phyloP scores from a whole-genome alignment of 2,888 invertebrate genomes.

The Lymantria monacha region DNA sequence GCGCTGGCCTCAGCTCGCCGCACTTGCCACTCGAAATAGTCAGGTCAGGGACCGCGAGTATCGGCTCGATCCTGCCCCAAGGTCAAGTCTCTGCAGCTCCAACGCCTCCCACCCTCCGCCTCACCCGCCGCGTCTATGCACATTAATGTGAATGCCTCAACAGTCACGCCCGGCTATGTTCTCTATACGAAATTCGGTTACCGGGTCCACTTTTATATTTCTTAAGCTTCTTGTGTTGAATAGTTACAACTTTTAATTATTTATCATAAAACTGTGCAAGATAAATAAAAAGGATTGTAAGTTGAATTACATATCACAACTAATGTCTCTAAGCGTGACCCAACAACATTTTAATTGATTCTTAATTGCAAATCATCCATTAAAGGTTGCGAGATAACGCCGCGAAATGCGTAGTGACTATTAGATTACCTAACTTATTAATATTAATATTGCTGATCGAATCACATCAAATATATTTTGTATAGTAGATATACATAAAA shows the following conservation, averaged over 20 bases:
- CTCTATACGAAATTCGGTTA: conserved; percentile 33
- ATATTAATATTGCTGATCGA: conserved; percentile 8
- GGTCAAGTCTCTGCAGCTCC: conserved; percentile 73
- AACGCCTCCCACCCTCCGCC: conserved; percentile 42
- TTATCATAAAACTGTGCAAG: background rate
- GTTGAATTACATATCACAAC: conserved; percentile 42
- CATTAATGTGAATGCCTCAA: conserved; percentile 52
- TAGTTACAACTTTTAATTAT: background rate
- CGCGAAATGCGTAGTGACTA: conserved; percentile 53
- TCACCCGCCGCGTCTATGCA: conserved; percentile 41
- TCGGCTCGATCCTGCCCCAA: conserved; percentile 79
- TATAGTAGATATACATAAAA: background rate
- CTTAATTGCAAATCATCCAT: conserved; percentile 77
- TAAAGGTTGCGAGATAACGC: conserved; percentile 67
- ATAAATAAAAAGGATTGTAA: background rate
- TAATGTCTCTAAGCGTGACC: conserved; percentile 72
- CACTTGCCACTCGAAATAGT: conserved; percentile 82
- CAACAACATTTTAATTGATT: conserved; percentile 67
- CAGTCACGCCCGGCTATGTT: conserved; percentile 46
- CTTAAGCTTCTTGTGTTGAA: background rate
- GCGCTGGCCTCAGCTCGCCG: conserved; percentile 55
- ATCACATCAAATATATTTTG: background rate
- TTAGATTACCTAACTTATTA: conserved; percentile 57
- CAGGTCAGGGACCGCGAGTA: conserved; percentile 80
- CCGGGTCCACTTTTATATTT: conserved; percentile 25